Percentiles rank a stretch among this genome's conserved stretches.
These are phyloP conservation scores for Entelurus aequoreus DNA, from an alignment of 2,113 vertebrate species.

Conservation along the genomic window DNA sequence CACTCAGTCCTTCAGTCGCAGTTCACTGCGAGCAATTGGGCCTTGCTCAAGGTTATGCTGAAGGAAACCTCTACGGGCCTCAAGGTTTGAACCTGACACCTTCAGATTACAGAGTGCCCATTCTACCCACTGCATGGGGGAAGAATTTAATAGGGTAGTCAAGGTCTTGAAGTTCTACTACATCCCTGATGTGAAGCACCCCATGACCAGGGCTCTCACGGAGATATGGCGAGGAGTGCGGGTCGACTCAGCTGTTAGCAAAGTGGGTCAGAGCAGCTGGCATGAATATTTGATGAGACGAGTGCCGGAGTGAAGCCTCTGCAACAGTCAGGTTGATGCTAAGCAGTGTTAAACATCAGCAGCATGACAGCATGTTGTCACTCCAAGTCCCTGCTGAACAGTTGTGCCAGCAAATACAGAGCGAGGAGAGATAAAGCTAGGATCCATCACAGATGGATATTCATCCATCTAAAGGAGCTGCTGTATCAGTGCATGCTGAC, in stretches of 20 bases:
- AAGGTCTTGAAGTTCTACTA: constrained; percentile 28
- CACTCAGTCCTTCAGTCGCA: background rate
- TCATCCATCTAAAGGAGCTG: background rate
- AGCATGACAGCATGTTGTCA: constrained; percentile 34
- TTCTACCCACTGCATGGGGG: background rate
- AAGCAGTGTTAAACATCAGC: constrained; percentile 45
- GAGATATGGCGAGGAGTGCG: constrained; percentile 14
- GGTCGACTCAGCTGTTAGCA: constrained; percentile 55
- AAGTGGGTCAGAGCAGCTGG: constrained; percentile 63
- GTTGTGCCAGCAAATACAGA: constrained; percentile 7
- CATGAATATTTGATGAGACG: constrained; percentile 59
- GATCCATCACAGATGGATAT: background rate
- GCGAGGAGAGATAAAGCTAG: background rate
- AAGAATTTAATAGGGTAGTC: constrained; percentile 2
- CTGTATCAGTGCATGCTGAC: background rate
- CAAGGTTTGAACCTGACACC: constrained; percentile 5
- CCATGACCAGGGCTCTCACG: constrained; percentile 41
- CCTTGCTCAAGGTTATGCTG: constrained; percentile 1
- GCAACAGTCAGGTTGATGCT: constrained; percentile 39
- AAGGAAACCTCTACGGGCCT: background rate
- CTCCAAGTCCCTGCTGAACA: constrained; percentile 27
- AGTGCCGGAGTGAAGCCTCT: constrained; percentile 39
- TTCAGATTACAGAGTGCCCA: background rate
- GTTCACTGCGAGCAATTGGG: background rate
- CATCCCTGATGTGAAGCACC: constrained; percentile 21